Evolutionary conservation across 2,888 invertebrate species (phyloP).

Genomic region (Drosophila pegasa): DNA sequence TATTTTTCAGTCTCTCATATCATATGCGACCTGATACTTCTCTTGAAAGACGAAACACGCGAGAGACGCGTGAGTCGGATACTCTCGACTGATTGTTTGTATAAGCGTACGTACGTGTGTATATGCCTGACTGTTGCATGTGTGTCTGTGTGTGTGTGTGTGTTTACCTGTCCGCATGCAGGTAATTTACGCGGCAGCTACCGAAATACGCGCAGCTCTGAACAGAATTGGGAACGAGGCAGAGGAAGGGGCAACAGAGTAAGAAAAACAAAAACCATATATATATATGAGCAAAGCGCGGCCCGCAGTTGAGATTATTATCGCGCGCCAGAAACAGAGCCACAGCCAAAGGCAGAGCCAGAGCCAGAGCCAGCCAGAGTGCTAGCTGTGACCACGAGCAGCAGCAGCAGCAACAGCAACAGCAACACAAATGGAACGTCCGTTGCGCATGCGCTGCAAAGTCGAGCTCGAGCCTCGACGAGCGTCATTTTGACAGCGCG

Average conservation of each 20-base stretch:
- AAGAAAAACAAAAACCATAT: slow-evolving; percentile 6
- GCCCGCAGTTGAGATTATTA: slow-evolving; percentile 80
- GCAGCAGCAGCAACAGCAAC: slow-evolving; percentile 31
- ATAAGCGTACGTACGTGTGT: slow-evolving; percentile 13
- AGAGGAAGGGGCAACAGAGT: slow-evolving; percentile 3
- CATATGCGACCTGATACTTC: slow-evolving; percentile 15
- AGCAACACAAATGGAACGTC: slow-evolving; percentile 36
- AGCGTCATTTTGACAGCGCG: slow-evolving; percentile 83
- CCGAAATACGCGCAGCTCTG: slow-evolving; percentile 83
- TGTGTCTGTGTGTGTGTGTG: slow-evolving; percentile 31
- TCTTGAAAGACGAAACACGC: slow-evolving; percentile 40
- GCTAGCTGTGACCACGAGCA: slow-evolving; percentile 25
- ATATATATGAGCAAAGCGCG: slow-evolving; percentile 34
- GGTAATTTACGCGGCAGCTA: slow-evolving; percentile 85
- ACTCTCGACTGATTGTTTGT: slow-evolving; percentile 26
- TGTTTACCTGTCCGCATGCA: slow-evolving; percentile 79
- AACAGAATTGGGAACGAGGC: slow-evolving; percentile 2
- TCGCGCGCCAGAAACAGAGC: slow-evolving; percentile 80
- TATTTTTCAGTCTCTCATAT: not conserved
- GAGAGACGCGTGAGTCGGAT: slow-evolving; percentile 40
- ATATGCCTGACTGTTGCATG: too few relatives aligned
- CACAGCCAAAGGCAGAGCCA: slow-evolving; percentile 27
- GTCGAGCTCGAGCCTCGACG: slow-evolving; percentile 54
- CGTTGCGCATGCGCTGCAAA: slow-evolving; percentile 67
- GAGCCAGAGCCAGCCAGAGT: slow-evolving; percentile 6